Percentiles rank a stretch among this genome's conserved stretches.
Conservation (phyloP, 2,888 invertebrate species). For the Sinopyrophorus schimmeli region DNA sequence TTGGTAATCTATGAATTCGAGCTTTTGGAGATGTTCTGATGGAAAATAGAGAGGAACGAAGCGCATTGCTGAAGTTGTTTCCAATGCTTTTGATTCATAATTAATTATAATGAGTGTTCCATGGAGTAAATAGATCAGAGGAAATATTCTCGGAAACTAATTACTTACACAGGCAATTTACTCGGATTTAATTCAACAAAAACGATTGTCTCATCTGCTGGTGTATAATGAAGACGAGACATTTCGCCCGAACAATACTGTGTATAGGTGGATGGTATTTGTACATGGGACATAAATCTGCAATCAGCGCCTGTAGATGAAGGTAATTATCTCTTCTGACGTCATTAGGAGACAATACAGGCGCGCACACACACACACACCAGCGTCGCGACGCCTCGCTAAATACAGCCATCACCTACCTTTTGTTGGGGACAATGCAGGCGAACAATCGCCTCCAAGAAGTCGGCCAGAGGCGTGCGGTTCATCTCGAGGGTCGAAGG, state of each 20-base stretch:
- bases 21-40: too few relatives aligned
- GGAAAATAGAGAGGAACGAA: too few relatives aligned
- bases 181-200: slow-evolving; percentile 29
- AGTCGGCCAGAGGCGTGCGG: slow-evolving; percentile 27
- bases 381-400: slow-evolving; percentile 24
- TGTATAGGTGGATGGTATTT: slow-evolving; percentile 32
- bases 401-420: slow-evolving; percentile 19
- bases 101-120: too few relatives aligned
- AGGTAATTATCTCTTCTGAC: slow-evolving; percentile 40
- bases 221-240: slow-evolving; percentile 29
- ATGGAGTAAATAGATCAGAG: slow-evolving; percentile 1
- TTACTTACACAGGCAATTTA: slow-evolving; percentile 26
- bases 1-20: too few relatives aligned
- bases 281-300: slow-evolving; percentile 36
- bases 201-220: slow-evolving; percentile 27
- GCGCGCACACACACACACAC: too few relatives aligned
- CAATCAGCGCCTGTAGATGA: slow-evolving; percentile 40
- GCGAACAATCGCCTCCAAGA: slow-evolving; percentile 23
- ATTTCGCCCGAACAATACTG: slow-evolving; percentile 25
- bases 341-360: slow-evolving; percentile 32
- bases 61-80: too few relatives aligned
- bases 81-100: too few relatives aligned
- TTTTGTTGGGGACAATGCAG: slow-evolving; percentile 27
- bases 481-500: slow-evolving; percentile 20
- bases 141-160: slow-evolving; percentile 10